Percentiles rank a stretch among this genome's conserved stretches.
Conservation (phyloP, 37 sponge, comb jelly and placozoan genomes). For the Diacarnus erythraeanus region DNA sequence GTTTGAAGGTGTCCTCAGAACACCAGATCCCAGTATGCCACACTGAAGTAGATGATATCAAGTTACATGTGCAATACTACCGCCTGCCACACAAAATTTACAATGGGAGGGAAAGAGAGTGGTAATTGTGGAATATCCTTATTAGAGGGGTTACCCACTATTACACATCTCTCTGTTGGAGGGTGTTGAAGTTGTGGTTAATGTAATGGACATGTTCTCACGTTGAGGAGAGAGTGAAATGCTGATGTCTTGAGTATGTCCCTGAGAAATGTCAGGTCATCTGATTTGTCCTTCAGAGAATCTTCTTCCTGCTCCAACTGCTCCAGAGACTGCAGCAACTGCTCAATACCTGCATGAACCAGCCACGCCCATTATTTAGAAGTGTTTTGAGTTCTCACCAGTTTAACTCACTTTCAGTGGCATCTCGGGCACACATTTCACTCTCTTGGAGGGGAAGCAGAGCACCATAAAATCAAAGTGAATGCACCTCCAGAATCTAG, state of each 20-base stretch:
- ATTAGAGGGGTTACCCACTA: no score
- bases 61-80: no score
- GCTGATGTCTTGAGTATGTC: slow-evolving; percentile 44
- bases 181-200: no score
- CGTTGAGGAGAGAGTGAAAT: slow-evolving; percentile 59
- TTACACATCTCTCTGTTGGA: no score
- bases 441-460: not conserved
- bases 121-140: no score
- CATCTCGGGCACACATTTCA: slow-evolving; percentile 30
- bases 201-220: not conserved
- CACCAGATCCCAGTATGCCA: no score
- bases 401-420: slow-evolving; percentile 25
- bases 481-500: no score
- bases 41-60: no score
- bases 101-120: no score
- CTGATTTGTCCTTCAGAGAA: slow-evolving; percentile 35
- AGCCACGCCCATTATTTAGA: slow-evolving; percentile 17
- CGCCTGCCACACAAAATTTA: no score
- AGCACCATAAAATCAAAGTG: not conserved
- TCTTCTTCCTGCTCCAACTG: slow-evolving; percentile 37
- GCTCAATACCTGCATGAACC: slow-evolving; percentile 47
- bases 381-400: no score
- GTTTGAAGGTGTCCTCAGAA: no score
- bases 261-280: slow-evolving; percentile 62
- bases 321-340: slow-evolving; percentile 60